These are phyloP conservation scores for Sitobion miscanthi DNA, from an alignment of 1,140 invertebrate genomes.

Conservation along the genomic window DNA sequence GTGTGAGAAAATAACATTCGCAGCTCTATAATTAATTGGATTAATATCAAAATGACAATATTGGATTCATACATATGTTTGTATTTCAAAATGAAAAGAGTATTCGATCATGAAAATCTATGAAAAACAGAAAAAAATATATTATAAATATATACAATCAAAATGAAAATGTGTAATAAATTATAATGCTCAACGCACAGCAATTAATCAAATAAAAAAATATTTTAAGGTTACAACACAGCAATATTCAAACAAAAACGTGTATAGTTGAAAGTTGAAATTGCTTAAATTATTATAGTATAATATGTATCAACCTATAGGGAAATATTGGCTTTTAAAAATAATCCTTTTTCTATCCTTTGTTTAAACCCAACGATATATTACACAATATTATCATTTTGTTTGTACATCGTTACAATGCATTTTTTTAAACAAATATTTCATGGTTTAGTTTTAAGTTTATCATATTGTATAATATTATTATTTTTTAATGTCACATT, in stretches of 20 bases:
- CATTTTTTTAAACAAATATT: neutral
- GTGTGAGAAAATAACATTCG: neutral
- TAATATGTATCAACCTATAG: neutral
- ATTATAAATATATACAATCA: neutral
- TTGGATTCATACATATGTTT: neutral
- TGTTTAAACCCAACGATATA: neutral
- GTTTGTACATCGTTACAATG: neutral
- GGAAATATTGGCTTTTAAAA: neutral
- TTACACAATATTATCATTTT: neutral
- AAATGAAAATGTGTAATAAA: neutral
- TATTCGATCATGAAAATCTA: too few species aligned
- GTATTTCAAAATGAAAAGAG: neutral
- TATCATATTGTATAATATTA: too few species aligned
- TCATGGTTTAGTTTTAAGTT: neutral
- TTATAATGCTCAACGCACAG: neutral
- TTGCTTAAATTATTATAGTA: neutral
- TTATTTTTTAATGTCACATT: too few species aligned
- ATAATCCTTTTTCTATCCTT: neutral
- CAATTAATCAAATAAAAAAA: constrained; percentile 10
- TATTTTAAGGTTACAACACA: neutral
- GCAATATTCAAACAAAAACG: neutral
- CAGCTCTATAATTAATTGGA: neutral
- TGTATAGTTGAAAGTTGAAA: neutral
- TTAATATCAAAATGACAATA: neutral
- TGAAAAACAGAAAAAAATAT: too few species aligned